Evolutionary conservation across 1,140 invertebrate species (phyloP).

Genomic region (Tetramorium alpestre): DNA sequence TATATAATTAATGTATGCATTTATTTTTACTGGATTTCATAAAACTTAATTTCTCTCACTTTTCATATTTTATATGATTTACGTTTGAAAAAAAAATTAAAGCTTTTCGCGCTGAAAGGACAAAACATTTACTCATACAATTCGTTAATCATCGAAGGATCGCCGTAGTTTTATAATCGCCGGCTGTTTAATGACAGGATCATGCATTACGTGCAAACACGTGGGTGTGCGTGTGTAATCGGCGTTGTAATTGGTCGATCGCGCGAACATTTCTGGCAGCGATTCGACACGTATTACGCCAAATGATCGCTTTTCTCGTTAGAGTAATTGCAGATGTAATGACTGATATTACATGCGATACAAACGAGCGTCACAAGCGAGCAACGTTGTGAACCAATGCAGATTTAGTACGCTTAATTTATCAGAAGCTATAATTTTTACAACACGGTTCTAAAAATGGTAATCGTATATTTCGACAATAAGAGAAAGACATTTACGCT

Average conservation of each 20-base stretch:
- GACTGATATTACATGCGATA: constrained; percentile 26
- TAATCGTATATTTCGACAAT: not conserved
- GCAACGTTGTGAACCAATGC: not conserved
- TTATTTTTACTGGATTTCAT: not conserved
- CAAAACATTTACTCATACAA: not conserved
- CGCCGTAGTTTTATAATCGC: not conserved
- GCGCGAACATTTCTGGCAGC: constrained; percentile 43
- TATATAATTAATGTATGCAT: not conserved
- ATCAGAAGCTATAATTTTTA: not conserved
- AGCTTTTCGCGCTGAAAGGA: not conserved
- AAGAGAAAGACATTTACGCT: not conserved
- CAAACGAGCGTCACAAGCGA: not conserved
- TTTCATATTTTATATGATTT: not conserved
- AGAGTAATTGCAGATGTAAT: constrained; percentile 18
- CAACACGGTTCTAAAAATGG: not conserved
- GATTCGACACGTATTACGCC: constrained; percentile 39
- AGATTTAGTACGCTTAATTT: not conserved
- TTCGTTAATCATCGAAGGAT: not conserved
- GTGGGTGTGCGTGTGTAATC: constrained; percentile 48
- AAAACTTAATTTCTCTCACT: not conserved
- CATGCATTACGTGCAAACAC: constrained; percentile 10
- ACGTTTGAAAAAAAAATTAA: not conserved
- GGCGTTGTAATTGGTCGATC: constrained; percentile 49
- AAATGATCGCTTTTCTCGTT: constrained; percentile 39
- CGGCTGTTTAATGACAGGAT: constrained; percentile 20